Percentiles rank a stretch among this genome's conserved stretches.
Conservation (phyloP, 2,797 vertebrate species). For the Apogon hyalosoma region DNA sequence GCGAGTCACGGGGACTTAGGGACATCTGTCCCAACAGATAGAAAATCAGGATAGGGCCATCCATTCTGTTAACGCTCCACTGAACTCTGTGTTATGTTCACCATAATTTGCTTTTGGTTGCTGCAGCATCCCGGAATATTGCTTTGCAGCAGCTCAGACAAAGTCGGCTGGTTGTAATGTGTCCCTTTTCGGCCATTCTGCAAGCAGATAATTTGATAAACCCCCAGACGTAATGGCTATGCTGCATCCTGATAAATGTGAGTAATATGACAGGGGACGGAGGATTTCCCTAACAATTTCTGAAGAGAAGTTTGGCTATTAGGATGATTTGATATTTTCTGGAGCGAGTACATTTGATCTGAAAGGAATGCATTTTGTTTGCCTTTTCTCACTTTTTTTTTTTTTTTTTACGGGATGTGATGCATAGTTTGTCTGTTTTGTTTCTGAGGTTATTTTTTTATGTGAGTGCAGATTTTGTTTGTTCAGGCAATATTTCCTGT, state of each 20-base stretch:
- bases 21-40: constrained; percentile 88
- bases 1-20: constrained; percentile 79
- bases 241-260: constrained; percentile 86
- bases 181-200: constrained; percentile 83
- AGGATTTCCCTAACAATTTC: constrained; percentile 81
- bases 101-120: constrained; percentile 83
- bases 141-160: constrained; percentile 80
- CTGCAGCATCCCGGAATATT: constrained; percentile 84
- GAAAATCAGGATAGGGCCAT: constrained; percentile 82
- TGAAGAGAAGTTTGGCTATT: constrained; percentile 79
- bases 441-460: constrained; percentile 50
- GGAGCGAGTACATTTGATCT: constrained; percentile 65
- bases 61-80: constrained; percentile 81
- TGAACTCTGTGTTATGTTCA: constrained; percentile 81
- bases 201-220: constrained; percentile 87
- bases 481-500: constrained; percentile 46
- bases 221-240: constrained; percentile 81
- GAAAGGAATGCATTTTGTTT: constrained; percentile 59
- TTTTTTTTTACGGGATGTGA: constrained; percentile 47
- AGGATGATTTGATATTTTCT: constrained; percentile 80
- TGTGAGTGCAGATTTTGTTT: constrained; percentile 38
- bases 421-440: constrained; percentile 51
- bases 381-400: constrained; percentile 46
- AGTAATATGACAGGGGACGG: constrained; percentile 81
- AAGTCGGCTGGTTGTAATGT: constrained; percentile 83